These are phyloP conservation scores for Dreissena polymorpha DNA, from an alignment of 1,140 invertebrate species.

Conservation along the genomic window DNA sequence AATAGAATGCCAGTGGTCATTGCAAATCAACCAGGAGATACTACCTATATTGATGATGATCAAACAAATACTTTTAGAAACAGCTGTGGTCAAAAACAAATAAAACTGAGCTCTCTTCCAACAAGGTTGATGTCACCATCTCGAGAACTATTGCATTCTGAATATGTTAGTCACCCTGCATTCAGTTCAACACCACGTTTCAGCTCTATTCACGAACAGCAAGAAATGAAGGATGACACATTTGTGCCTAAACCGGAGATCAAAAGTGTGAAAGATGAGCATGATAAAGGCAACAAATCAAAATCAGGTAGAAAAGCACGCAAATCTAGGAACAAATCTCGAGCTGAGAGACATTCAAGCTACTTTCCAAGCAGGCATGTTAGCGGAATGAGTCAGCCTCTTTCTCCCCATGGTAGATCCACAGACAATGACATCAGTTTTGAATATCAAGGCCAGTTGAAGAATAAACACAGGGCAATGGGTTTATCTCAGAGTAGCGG, in stretches of 20 bases:
- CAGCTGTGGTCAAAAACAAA: conserved; percentile 42
- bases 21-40: conserved; percentile 35
- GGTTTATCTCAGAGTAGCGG: conserved; percentile 73
- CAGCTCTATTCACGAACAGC: conserved; percentile 4
- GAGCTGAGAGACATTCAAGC: conserved; percentile 50
- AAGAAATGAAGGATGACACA: conserved; percentile 7
- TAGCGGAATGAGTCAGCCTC: conserved; percentile 33
- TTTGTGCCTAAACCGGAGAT: not conserved
- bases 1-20: conserved; percentile 28
- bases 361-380: conserved; percentile 30
- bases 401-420: not conserved
- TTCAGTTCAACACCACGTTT: conserved; percentile 62
- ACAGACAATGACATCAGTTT: conserved; percentile 69
- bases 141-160: conserved; percentile 41
- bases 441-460: conserved; percentile 73
- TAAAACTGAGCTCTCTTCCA: conserved; percentile 38
- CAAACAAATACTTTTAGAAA: conserved; percentile 48
- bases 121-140: conserved; percentile 16
- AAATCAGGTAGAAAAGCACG: conserved; percentile 52
- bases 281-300: conserved; percentile 21
- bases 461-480: conserved; percentile 68
- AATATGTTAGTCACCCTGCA: conserved; percentile 55
- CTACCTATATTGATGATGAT: conserved; percentile 43
- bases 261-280: conserved; percentile 22
- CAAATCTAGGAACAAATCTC: conserved; percentile 57